Evolutionary conservation across 2,888 invertebrate species (phyloP).

Genomic region (Caenorhabditis sulstoni): DNA sequence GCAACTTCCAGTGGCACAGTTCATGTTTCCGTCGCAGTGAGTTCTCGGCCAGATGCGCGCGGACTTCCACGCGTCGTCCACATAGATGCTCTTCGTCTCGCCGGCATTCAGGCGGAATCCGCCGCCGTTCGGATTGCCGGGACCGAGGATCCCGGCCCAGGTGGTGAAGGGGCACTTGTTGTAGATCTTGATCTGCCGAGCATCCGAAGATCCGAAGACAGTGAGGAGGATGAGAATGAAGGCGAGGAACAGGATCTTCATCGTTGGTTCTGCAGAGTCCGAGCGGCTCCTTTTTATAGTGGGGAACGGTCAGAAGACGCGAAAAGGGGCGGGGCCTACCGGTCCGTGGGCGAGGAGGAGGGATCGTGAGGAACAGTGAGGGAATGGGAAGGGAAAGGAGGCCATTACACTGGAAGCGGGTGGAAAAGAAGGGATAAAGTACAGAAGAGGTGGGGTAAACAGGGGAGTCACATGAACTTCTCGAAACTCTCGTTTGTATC

Average conservation of each 20-base stretch:
- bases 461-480: no score
- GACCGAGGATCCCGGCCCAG: slow-evolving; percentile 72
- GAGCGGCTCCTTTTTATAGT: background rate
- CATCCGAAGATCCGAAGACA: background rate
- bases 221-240: background rate
- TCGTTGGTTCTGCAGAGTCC: background rate
- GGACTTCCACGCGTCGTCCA: slow-evolving; percentile 66
- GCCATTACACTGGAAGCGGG: no score
- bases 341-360: no score
- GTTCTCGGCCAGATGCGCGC: slow-evolving; percentile 72
- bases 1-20: slow-evolving; percentile 72
- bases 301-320: background rate
- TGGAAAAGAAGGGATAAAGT: no score
- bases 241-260: slow-evolving; percentile 2
- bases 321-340: no score
- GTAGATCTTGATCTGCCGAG: slow-evolving; percentile 50
- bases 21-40: slow-evolving; percentile 68
- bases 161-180: slow-evolving; percentile 73
- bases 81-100: slow-evolving; percentile 37
- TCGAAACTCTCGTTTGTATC: no score
- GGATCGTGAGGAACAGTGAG: no score
- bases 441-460: no score
- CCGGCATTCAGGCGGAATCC: slow-evolving; percentile 69
- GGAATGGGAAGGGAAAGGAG: no score
- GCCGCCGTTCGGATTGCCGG: slow-evolving; percentile 48